These are phyloP conservation scores for Bedellia somnulentella DNA, from an alignment of 2,888 invertebrate genomes.

Conservation along the genomic window DNA sequence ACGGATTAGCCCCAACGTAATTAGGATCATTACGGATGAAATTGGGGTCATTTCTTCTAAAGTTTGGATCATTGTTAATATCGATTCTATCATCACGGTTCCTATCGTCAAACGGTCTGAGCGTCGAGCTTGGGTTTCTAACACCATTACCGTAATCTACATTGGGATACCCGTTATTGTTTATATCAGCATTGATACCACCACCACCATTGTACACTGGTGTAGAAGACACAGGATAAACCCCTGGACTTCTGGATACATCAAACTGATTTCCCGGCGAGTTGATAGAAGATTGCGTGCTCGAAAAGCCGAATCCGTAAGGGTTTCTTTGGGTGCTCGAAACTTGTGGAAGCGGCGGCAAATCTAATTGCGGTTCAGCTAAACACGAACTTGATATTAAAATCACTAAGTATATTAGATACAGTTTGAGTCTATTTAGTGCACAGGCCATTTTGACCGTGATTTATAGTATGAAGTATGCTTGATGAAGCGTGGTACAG, in stretches of 20 bases:
- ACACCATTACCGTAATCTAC: constrained; percentile 26
- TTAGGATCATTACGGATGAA: constrained; percentile 47
- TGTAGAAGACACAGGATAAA: constrained; percentile 36
- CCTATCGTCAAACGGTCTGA: constrained; percentile 27
- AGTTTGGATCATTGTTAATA: constrained; percentile 44
- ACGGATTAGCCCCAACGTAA: constrained; percentile 41
- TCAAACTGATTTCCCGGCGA: constrained; percentile 44
- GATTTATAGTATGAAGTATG: constrained; percentile 12
- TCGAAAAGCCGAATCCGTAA: constrained; percentile 29
- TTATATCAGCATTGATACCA: constrained; percentile 43
- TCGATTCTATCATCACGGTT: constrained; percentile 47
- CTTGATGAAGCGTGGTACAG: constrained; percentile 29
- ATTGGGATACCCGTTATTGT: constrained; percentile 44
- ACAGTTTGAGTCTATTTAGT: constrained; percentile 11
- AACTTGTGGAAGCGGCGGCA: constrained; percentile 49
- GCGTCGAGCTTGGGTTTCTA: constrained; percentile 29
- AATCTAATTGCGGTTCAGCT: constrained; percentile 46
- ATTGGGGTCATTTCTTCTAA: constrained; percentile 52
- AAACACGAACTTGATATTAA: not conserved
- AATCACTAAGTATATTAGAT: no score
- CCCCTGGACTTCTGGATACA: constrained; percentile 21
- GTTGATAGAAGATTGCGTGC: constrained; percentile 30
- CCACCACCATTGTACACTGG: constrained; percentile 17
- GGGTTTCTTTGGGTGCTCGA: constrained; percentile 29
- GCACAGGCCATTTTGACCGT: constrained; percentile 34